A percentile compares a stretch with the other conserved stretches of the same genome.
Evolutionary conservation across 2,797 vertebrate species (phyloP).

Genomic region (Macropodus opercularis): DNA sequence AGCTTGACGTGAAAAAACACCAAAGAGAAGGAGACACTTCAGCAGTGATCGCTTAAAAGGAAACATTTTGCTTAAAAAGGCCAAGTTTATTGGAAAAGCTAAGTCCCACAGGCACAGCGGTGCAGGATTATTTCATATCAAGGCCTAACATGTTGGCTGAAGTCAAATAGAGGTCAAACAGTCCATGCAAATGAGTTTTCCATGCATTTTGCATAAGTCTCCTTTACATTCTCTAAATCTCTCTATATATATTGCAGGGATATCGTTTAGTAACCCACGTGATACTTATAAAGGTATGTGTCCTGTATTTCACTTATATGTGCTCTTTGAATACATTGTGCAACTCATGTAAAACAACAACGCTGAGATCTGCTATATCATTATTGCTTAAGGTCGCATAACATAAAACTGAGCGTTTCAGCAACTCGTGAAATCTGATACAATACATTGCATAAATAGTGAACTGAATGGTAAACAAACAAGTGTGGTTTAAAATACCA

Average conservation of each 20-base stretch:
- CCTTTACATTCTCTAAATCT: slow-evolving; percentile 48
- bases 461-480: slow-evolving; percentile 63
- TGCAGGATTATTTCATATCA: slow-evolving; percentile 44
- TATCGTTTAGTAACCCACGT: slow-evolving; percentile 20
- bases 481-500: slow-evolving; percentile 53
- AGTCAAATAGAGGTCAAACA: slow-evolving; percentile 34
- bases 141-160: slow-evolving; percentile 30
- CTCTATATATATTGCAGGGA: slow-evolving; percentile 34
- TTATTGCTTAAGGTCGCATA: slow-evolving; percentile 74
- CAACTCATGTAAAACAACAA: slow-evolving; percentile 51
- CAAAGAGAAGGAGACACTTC: neutral
- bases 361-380: slow-evolving; percentile 29
- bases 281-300: slow-evolving; percentile 33
- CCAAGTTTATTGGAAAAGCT: slow-evolving; percentile 62
- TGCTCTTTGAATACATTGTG: slow-evolving; percentile 55
- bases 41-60: neutral
- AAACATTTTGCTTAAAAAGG: slow-evolving; percentile 44
- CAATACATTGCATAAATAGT: slow-evolving; percentile 60
- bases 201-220: slow-evolving; percentile 62
- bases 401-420: slow-evolving; percentile 33
- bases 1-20: neutral
- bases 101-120: slow-evolving; percentile 67
- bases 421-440: slow-evolving; percentile 43
- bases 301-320: slow-evolving; percentile 29
- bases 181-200: slow-evolving; percentile 60